Evolutionary conservation across 1,140 invertebrate species (phyloP), one percentile per base, ranked within the genome.

Genomic region (Zaprionus kolodkinae): DNA sequence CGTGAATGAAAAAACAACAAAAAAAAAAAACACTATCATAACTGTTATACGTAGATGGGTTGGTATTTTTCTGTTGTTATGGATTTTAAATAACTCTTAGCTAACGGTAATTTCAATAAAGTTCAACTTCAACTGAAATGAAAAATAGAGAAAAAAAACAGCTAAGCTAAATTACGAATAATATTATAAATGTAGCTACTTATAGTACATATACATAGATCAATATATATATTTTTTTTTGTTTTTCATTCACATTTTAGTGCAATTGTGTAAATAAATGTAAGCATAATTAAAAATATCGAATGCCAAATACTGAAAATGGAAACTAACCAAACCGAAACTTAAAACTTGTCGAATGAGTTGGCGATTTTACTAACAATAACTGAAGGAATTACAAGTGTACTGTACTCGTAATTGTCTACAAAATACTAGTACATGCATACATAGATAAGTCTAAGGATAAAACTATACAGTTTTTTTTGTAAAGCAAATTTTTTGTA

Each of bases 321-420:
- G 21, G 21, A 21, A 21, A 75, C 30, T 57, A 63, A 69, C 30
- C 55, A 74, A 62, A 9, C 33, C 27, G 17, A 43, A 21, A 45
- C 17, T 45, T 15, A 7, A 17, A 67, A 17, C 65, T 56, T 50
- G 62, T 48, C 33, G 25, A 25, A 25, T 60, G 43, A 76, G 72
- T 72, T 76, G 67, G 63, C 74, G 74, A 76, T 76, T 76, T 76
- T 72, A 76, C 69, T 76, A 72, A 72, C 56, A 72, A 76, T 76
- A 72, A 76, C 35, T 52, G 30, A 56, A n/a, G n/a, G 33, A 21
- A 72, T 66, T 72, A 61, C 73, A 72, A 56, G 43, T 66, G 72
- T 72, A 21, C 67, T 55, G 50, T 62, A 64, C 43, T 76, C 36
- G 67, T 66, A 56, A 76, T 45, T 65, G 72, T 75, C 68, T 65